Evolutionary conservation across 1,140 invertebrate genomes (phyloP), one percentile per base, ranked within the genome.

Genomic region (Drosophila teissieri): DNA sequence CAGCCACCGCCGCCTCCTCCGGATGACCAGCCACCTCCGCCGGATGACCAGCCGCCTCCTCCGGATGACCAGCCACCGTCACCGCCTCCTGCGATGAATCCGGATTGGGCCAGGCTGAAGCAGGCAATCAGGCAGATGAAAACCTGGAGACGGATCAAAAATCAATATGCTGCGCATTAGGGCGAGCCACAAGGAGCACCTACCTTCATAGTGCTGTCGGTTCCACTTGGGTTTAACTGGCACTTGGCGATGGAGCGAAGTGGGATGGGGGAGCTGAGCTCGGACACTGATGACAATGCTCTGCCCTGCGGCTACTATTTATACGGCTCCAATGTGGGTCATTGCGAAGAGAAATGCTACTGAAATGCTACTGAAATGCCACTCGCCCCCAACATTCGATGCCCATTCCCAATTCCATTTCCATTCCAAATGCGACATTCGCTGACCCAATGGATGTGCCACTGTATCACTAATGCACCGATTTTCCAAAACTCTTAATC

Each of bases 171-270:
- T 31, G 31, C 8, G 3, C 2, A 2, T 2, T 31, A 3, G 3
- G 10, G 8, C 7, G 31, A 10, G 31, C 2, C 8, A 31, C 37
- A 14, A 39, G 11, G 4, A 0, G 7, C 14, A 44, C 64, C 54
- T 40, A 84, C 80, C 80, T 79, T 83, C 80, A 83, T 83, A 15
- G 70, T 62, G 80, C 79, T 83, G 80, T 84, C 80, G 80, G 72
- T 74, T 75, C 2, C 51, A 48, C 53, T 84, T 84, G 40, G 63
- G 61, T 48, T 52, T n/a, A 56, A 68, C 17, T 45, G 62, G 40
- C 58, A 22, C 63, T 70, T 55, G 36, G 10, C 48, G 51, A 40
- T 69, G 19, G 4, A 56, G 49, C 15, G 63, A 68, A 70, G 67
- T 70, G 63, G 64, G 44, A 24, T 70, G 36, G 42, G 37, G 27